Evolutionary conservation across 2,888 invertebrate genomes (phyloP).

Genomic region (Spodoptera exigua): DNA sequence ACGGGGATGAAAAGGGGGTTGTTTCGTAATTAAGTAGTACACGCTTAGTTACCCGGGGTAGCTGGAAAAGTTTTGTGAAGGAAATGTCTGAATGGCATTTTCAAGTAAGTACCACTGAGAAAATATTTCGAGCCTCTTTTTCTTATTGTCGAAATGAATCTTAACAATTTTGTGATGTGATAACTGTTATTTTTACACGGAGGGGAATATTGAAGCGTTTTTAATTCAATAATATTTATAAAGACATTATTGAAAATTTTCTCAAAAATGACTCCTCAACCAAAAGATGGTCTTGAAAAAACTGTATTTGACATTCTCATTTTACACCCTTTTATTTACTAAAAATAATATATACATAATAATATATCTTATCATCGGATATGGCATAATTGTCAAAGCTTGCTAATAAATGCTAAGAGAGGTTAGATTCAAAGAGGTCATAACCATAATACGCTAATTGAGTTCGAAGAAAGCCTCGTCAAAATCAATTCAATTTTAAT

Average conservation of each 20-base stretch:
- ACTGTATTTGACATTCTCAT: background rate
- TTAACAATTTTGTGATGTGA: conserved; percentile 2
- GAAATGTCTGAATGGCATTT: conserved; percentile 60
- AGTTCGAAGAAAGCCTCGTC: background rate
- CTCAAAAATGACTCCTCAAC: no score
- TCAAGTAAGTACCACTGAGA: conserved; percentile 68
- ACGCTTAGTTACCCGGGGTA: conserved; percentile 77
- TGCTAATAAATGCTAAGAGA: no score
- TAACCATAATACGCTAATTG: background rate
- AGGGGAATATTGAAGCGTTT: no score
- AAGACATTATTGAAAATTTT: no score
- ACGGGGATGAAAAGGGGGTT: conserved; percentile 51
- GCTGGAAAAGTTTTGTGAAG: conserved; percentile 62
- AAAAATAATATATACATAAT: no score
- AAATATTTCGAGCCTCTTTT: conserved; percentile 61
- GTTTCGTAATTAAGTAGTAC: conserved; percentile 82
- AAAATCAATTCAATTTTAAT: background rate
- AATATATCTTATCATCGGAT: no score
- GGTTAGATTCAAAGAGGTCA: no score
- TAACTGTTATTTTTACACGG: background rate
- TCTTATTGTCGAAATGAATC: conserved; percentile 19
- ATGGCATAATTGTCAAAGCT: no score
- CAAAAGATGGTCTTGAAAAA: background rate
- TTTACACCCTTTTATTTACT: no score
- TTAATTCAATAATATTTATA: no score